A percentile compares a stretch with the other conserved stretches of the same genome.
phyloP scores from a whole-genome alignment of 2,888 invertebrate genomes.

The Athripsodes cinereus region DNA sequence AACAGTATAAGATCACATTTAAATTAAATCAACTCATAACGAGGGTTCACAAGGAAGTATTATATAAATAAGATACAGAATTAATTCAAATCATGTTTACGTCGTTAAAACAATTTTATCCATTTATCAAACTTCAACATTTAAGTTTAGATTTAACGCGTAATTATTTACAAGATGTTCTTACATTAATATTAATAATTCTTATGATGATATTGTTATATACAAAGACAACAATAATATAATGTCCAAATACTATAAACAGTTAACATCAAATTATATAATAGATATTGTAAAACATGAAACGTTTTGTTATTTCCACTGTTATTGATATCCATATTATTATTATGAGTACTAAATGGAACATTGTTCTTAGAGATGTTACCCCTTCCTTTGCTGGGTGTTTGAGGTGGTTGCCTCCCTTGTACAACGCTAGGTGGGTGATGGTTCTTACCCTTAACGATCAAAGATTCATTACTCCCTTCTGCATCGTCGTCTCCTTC shows the following conservation, averaged over 20 bases:
- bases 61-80: too few relatives aligned
- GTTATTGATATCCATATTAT: background rate
- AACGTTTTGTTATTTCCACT: background rate
- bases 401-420: background rate
- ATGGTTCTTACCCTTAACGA: background rate
- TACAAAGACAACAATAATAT: background rate
- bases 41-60: too few relatives aligned
- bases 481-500: conserved; percentile 10
- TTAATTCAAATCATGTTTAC: background rate
- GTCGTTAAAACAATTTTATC: background rate
- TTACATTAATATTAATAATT: background rate
- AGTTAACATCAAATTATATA: background rate
- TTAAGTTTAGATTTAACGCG: background rate
- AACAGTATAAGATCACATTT: too few relatives aligned
- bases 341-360: background rate
- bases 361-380: background rate
- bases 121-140: background rate
- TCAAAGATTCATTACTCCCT: conserved; percentile 4
- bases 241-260: background rate
- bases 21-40: too few relatives aligned
- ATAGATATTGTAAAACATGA: background rate
- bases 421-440: conserved; percentile 1
- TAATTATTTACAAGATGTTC: background rate
- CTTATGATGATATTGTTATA: background rate
- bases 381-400: background rate